Conservation (phyloP, 2,888 invertebrate species). For the Trachelus troglodyta region DNA sequence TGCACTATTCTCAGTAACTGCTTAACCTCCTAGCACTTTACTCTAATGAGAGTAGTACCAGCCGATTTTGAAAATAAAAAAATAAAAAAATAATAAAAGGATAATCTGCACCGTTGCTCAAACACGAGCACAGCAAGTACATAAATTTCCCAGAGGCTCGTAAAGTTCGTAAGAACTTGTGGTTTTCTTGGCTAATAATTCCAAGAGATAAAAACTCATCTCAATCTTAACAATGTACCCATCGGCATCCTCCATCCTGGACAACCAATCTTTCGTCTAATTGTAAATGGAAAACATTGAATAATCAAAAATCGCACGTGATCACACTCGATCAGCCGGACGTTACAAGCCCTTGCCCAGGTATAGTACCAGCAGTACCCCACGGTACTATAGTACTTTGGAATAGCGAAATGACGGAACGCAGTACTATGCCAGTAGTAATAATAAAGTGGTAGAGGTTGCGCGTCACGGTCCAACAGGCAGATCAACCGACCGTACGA, state of each 20-base stretch:
- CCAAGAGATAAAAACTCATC: neutral
- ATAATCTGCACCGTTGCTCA: neutral
- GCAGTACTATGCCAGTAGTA: slow-evolving; percentile 38
- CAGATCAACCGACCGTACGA: slow-evolving; percentile 61
- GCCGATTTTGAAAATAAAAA: neutral
- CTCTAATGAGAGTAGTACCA: neutral
- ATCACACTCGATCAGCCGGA: neutral
- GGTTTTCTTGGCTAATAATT: neutral
- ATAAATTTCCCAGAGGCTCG: neutral
- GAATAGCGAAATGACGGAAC: neutral
- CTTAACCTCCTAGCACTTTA: neutral
- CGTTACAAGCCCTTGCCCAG: neutral
- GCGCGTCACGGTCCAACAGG: slow-evolving; percentile 63
- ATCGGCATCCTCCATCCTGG: neutral
- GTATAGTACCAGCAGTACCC: neutral
- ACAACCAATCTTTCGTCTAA: neutral
- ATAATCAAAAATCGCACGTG: neutral
- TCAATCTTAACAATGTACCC: neutral
- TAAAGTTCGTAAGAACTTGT: neutral
- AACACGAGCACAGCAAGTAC: neutral
- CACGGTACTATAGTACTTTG: neutral
- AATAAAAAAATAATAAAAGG: too few species aligned
- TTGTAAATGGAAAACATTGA: neutral
- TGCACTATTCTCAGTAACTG: neutral
- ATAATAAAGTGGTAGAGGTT: slow-evolving; percentile 63